Percentiles rank a stretch among this genome's conserved stretches.
Conservation (phyloP, 1,140 invertebrate genomes). For the Trinorchestia longiramus region DNA sequence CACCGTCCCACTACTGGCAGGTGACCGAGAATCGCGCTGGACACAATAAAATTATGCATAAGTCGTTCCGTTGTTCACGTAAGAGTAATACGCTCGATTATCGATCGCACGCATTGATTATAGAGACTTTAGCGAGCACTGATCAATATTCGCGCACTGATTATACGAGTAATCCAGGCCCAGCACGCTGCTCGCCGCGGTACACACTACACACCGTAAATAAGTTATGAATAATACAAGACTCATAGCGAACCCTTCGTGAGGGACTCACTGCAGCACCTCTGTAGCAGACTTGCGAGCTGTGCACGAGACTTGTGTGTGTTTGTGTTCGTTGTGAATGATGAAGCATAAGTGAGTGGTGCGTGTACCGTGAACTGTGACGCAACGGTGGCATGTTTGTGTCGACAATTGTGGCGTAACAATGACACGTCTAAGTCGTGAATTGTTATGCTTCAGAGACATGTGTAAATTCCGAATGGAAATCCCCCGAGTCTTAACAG, state of each 20-base stretch:
- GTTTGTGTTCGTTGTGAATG: not conserved
- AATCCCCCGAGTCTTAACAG: not conserved
- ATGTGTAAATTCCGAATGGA: not conserved
- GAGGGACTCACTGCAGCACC: not conserved
- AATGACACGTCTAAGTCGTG: not conserved
- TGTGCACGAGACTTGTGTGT: not conserved
- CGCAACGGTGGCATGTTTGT: not conserved
- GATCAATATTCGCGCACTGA: conserved; percentile 51
- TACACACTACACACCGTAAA: conserved; percentile 31
- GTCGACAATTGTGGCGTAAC: not conserved
- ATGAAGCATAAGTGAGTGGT: not conserved
- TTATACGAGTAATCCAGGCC: conserved; percentile 45
- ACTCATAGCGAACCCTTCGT: not conserved
- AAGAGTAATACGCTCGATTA: conserved; percentile 49
- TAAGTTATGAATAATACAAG: conserved; percentile 39
- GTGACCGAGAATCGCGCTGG: not conserved
- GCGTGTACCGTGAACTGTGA: not conserved
- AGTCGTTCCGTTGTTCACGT: conserved; percentile 30
- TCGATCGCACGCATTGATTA: conserved; percentile 41
- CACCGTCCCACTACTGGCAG: not conserved
- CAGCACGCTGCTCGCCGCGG: conserved; percentile 2
- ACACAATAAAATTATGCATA: conserved; percentile 31
- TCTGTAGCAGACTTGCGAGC: not conserved
- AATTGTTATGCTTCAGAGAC: not conserved
- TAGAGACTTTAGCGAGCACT: conserved; percentile 36